Evolutionary conservation across 2,888 invertebrate species (phyloP).

Genomic region (Cybosia mesomella): DNA sequence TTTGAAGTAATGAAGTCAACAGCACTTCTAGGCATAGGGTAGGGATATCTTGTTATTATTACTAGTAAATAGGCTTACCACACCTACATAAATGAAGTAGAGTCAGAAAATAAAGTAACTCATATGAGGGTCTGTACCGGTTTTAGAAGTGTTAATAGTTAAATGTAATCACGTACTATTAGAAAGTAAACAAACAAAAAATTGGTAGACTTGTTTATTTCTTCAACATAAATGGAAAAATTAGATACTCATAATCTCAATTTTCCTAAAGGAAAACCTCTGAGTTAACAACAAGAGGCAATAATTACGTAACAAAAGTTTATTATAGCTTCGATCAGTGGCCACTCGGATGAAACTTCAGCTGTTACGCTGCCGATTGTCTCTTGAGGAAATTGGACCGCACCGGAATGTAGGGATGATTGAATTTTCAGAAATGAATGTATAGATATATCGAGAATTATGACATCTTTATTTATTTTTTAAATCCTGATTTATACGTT

Average conservation of each 20-base stretch:
- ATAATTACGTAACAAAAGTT: constrained; percentile 46
- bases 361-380: constrained; percentile 48
- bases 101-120: no score
- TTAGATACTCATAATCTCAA: not conserved
- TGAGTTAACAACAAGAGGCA: constrained; percentile 32
- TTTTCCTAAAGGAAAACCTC: constrained; percentile 7
- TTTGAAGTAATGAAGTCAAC: no score
- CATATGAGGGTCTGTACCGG: no score
- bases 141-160: no score
- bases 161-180: not conserved
- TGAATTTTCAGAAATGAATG: not conserved
- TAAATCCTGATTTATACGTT: no score
- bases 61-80: no score
- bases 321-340: constrained; percentile 34
- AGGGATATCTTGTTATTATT: no score
- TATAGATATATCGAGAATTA: constrained; percentile 1
- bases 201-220: not conserved
- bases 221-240: not conserved
- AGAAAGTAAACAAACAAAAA: not conserved
- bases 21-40: no score
- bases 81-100: no score
- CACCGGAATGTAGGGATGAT: constrained; percentile 14
- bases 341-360: constrained; percentile 47
- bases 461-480: no score
- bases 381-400: constrained; percentile 51